Evolutionary conservation across 2,797 vertebrate genomes (phyloP).

Genomic region (Austrolebias charrua): DNA sequence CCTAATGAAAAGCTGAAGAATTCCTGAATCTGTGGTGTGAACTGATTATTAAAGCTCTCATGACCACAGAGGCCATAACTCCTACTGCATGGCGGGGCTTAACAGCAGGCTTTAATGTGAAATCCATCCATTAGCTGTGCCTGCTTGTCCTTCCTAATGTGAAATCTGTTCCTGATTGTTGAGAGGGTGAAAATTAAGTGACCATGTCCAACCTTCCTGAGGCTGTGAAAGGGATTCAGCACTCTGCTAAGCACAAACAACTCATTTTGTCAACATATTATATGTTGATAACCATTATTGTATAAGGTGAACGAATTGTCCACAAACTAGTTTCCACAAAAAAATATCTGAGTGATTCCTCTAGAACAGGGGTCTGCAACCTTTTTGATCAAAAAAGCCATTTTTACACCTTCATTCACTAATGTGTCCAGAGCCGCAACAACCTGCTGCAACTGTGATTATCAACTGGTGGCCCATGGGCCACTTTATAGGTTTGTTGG

Average conservation of each 20-base stretch:
- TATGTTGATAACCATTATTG: not conserved
- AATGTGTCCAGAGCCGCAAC: no score
- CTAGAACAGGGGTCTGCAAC: no score
- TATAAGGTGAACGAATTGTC: not conserved
- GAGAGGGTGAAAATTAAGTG: constrained; percentile 55
- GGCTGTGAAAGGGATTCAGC: constrained; percentile 32
- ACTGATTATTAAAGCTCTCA: constrained; percentile 59
- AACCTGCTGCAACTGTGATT: no score
- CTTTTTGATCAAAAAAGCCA: no score
- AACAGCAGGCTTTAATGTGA: constrained; percentile 58
- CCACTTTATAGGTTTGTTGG: no score
- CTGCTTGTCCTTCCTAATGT: constrained; percentile 39
- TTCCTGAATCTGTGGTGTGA: constrained; percentile 44
- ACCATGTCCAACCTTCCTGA: constrained; percentile 26
- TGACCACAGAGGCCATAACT: constrained; percentile 48
- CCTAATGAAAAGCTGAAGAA: constrained; percentile 33
- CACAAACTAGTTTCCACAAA: not conserved
- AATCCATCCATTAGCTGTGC: constrained; percentile 1
- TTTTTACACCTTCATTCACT: no score
- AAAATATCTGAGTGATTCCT: no score
- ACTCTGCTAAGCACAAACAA: constrained; percentile 29
- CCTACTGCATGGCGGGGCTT: constrained; percentile 56
- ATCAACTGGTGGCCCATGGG: no score
- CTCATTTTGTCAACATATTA: not conserved
- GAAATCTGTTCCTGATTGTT: constrained; percentile 69